Conservation (phyloP, 2,113 vertebrate genomes). For the Lophochroa leadbeateri region DNA sequence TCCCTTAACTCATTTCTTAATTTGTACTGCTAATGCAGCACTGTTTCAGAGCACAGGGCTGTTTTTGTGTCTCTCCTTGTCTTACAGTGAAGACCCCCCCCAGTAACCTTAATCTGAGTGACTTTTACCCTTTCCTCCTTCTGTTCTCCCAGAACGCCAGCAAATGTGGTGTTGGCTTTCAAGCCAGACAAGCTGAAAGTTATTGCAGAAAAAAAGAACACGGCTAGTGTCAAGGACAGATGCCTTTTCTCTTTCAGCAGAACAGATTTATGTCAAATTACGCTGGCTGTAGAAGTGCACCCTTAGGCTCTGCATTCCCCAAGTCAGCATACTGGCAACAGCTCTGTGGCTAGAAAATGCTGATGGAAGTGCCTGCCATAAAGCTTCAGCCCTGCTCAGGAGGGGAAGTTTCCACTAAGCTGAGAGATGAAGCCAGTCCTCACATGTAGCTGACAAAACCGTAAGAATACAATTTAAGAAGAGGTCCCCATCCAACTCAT, state of each 20-base stretch:
- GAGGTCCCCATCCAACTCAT: background rate
- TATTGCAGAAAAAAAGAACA: background rate
- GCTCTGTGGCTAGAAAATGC: background rate
- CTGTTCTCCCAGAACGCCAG: background rate
- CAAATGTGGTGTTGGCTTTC: background rate
- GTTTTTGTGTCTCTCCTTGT: background rate
- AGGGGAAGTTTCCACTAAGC: background rate
- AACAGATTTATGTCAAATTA: background rate
- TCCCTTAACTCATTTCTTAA: conserved; percentile 23
- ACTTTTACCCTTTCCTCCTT: background rate
- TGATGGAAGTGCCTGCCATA: background rate
- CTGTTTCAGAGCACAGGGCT: conserved; percentile 4
- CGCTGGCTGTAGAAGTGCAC: background rate
- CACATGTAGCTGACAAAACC: background rate
- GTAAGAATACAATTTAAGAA: background rate
- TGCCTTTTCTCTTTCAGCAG: background rate
- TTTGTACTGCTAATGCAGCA: background rate
- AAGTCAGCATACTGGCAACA: background rate
- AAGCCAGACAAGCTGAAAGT: background rate
- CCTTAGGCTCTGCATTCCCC: background rate
- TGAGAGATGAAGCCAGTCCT: background rate
- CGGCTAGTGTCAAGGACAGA: background rate
- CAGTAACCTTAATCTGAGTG: background rate
- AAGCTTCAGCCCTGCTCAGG: background rate
- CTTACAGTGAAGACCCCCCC: background rate